Evolutionary conservation across 1,140 invertebrate species (phyloP).

Genomic region (Papilio machaon): DNA sequence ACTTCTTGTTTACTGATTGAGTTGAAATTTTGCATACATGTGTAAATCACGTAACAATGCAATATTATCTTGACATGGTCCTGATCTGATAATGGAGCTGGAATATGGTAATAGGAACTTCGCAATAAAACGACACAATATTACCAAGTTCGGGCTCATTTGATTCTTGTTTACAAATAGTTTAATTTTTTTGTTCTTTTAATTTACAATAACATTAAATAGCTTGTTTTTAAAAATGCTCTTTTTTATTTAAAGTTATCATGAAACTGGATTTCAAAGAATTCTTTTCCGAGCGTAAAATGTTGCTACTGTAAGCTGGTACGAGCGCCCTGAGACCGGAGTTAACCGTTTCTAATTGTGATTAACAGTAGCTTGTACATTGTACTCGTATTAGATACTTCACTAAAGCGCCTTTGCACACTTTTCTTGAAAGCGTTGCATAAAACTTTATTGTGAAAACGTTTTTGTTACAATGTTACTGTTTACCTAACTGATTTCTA

Average conservation of each 20-base stretch:
- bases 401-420: neutral
- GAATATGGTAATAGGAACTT: no score
- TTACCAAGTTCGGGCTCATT: no score
- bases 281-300: neutral
- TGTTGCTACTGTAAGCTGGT: neutral
- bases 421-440: neutral
- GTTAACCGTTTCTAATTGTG: conserved; percentile 12
- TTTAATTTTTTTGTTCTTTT: no score
- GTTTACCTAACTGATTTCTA: neutral
- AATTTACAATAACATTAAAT: no score
- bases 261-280: neutral
- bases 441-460: conserved; percentile 1
- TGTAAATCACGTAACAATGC: no score
- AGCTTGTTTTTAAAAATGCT: neutral
- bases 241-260: neutral
- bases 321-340: neutral
- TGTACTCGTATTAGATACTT: neutral
- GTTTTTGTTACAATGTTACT: neutral
- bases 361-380: neutral
- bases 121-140: no score
- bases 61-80: no score
- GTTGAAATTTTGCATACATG: no score
- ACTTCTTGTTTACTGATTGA: no score
- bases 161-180: no score
- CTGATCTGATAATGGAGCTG: no score